A percentile compares a stretch with the other conserved stretches of the same genome.
Evolutionary conservation across 2,113 vertebrate species (phyloP).

Genomic region (Gobio gobio): DNA sequence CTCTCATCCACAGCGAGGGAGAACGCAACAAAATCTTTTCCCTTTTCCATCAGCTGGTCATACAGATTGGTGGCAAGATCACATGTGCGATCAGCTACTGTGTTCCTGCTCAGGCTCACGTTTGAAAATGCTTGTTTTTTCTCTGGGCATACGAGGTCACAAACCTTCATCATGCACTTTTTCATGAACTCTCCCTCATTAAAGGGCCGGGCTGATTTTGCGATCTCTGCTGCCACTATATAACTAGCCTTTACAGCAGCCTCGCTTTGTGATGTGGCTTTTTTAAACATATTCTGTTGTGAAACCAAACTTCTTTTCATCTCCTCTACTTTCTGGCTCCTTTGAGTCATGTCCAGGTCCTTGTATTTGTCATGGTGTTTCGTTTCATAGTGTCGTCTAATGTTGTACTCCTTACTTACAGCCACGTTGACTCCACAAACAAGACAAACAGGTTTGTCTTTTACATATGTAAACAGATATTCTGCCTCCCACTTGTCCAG

Average conservation of each 20-base stretch:
- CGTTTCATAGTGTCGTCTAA: constrained; percentile 14
- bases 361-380: constrained; percentile 32
- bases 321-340: constrained; percentile 1
- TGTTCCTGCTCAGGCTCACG: constrained; percentile 50
- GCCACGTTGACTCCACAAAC: background rate
- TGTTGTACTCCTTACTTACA: background rate
- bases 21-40: constrained; percentile 43
- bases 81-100: constrained; percentile 15
- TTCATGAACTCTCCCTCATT: constrained; percentile 45
- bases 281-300: constrained; percentile 35
- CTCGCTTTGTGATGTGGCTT: constrained; percentile 46
- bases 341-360: constrained; percentile 13
- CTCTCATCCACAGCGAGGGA: constrained; percentile 59
- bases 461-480: background rate
- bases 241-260: constrained; percentile 43
- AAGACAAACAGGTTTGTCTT: background rate
- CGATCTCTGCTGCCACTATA: constrained; percentile 45
- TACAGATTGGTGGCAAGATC: constrained; percentile 50
- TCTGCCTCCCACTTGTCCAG: constrained; percentile 17
- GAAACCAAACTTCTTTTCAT: background rate
- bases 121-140: constrained; percentile 51
- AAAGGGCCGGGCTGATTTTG: constrained; percentile 43
- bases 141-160: background rate
- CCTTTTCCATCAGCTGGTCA: constrained; percentile 39
- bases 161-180: constrained; percentile 53